These are phyloP conservation scores for Bembecia ichneumoniformis DNA, from an alignment of 2,888 invertebrate genomes.

Conservation along the genomic window DNA sequence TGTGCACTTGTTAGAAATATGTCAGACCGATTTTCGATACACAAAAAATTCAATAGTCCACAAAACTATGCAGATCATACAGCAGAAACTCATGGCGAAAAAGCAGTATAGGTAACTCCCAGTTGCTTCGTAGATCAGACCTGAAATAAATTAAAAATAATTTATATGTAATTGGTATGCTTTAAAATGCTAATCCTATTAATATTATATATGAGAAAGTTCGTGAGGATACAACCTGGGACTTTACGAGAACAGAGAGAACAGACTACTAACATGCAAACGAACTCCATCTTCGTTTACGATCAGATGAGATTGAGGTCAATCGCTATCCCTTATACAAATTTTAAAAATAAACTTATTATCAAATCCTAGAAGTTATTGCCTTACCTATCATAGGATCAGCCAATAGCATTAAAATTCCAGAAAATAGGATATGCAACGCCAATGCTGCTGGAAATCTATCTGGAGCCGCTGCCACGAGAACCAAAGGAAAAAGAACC, in stretches of 20 bases:
- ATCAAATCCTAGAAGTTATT: too few relatives aligned
- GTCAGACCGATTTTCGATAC: conserved; percentile 19
- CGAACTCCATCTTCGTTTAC: too few relatives aligned
- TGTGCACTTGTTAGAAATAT: too few relatives aligned
- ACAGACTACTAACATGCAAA: too few relatives aligned
- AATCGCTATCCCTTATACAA: too few relatives aligned
- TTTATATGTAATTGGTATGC: too few relatives aligned
- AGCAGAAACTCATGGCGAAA: conserved; percentile 76
- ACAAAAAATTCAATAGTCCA: conserved; percentile 75
- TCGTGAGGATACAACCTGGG: too few relatives aligned
- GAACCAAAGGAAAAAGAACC: conserved; percentile 79
- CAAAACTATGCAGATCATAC: conserved; percentile 76
- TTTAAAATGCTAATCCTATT: too few relatives aligned
- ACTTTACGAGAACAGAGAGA: too few relatives aligned
- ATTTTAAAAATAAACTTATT: conserved; percentile 13
- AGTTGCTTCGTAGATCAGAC: conserved; percentile 63
- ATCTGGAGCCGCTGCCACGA: conserved; percentile 77
- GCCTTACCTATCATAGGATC: conserved; percentile 77
- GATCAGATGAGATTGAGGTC: too few relatives aligned
- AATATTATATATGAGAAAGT: too few relatives aligned
- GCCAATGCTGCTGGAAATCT: conserved; percentile 82
- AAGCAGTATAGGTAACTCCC: conserved; percentile 78
- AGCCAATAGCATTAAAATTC: conserved; percentile 76
- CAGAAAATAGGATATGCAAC: conserved; percentile 80
- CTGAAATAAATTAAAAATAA: conserved; percentile 25